These are phyloP conservation scores for Scylla paramamosain DNA, from an alignment of 1,140 invertebrate species.

Conservation along the genomic window DNA sequence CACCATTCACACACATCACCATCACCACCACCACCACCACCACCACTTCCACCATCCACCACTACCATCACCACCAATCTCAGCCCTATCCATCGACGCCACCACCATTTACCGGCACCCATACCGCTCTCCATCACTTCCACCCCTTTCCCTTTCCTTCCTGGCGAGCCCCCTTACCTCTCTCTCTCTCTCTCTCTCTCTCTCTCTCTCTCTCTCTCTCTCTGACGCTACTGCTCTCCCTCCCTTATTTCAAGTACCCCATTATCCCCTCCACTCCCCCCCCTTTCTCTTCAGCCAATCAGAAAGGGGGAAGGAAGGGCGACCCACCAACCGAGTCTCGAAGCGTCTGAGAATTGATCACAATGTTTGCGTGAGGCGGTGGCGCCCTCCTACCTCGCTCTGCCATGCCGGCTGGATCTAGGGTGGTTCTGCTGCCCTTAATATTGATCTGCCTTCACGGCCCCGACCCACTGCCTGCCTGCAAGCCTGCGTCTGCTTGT, in stretches of 20 bases:
- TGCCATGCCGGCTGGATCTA: background rate
- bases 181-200: background rate
- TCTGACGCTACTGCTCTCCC: background rate
- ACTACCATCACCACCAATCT: conserved; percentile 21
- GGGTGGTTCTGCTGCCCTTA: conserved; percentile 10
- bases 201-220: conserved; percentile 18
- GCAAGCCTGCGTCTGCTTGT: background rate
- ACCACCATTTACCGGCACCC: conserved; percentile 12
- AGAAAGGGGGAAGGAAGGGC: background rate
- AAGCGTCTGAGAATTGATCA: conserved; percentile 2
- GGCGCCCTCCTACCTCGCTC: background rate
- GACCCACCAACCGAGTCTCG: conserved; percentile 17
- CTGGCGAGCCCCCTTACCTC: background rate
- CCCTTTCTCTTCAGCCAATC: background rate
- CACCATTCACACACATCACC: conserved; percentile 2
- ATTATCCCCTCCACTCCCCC: background rate
- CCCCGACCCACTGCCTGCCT: conserved; percentile 15
- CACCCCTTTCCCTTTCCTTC: conserved; percentile 18
- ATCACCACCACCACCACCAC: background rate
- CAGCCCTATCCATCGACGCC: conserved; percentile 16
- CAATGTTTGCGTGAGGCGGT: background rate
- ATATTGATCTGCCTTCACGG: background rate
- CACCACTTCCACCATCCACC: background rate
- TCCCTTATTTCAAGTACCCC: conserved; percentile 21
- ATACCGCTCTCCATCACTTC: conserved; percentile 12